These are phyloP conservation scores for Lynx canadensis DNA, from an alignment of 2,113 vertebrate species.

Conservation along the genomic window DNA sequence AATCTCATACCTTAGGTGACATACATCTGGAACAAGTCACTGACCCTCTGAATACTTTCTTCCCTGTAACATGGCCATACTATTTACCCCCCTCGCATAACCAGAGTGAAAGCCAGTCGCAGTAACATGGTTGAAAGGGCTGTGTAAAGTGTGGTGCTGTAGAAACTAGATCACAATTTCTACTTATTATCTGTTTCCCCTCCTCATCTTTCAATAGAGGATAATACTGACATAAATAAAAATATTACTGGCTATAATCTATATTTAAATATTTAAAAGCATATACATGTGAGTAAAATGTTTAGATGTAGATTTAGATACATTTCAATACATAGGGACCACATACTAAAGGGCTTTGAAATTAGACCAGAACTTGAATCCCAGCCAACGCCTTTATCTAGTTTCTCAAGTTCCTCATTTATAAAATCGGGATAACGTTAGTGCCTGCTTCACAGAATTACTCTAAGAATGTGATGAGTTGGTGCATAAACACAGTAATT, in stretches of 20 bases:
- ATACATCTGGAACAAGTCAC: background rate
- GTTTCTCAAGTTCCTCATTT: background rate
- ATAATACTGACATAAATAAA: background rate
- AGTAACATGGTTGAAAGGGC: background rate
- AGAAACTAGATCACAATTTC: background rate
- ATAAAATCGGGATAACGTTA: background rate
- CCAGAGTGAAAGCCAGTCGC: background rate
- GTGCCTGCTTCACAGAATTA: background rate
- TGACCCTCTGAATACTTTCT: background rate
- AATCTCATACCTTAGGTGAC: background rate
- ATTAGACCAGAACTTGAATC: background rate
- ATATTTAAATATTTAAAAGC: background rate
- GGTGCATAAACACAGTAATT: background rate
- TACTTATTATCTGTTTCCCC: background rate
- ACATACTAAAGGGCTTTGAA: background rate
- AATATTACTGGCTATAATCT: background rate
- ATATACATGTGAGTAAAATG: background rate
- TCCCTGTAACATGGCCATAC: background rate
- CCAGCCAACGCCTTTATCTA: background rate
- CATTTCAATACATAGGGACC: background rate
- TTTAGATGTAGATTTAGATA: background rate
- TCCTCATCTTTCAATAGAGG: background rate
- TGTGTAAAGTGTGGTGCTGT: background rate
- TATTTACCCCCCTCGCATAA: background rate
- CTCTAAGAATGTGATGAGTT: background rate